Evolutionary conservation across 2,797 vertebrate species (phyloP).

Genomic region (Hippoglossus hippoglossus): DNA sequence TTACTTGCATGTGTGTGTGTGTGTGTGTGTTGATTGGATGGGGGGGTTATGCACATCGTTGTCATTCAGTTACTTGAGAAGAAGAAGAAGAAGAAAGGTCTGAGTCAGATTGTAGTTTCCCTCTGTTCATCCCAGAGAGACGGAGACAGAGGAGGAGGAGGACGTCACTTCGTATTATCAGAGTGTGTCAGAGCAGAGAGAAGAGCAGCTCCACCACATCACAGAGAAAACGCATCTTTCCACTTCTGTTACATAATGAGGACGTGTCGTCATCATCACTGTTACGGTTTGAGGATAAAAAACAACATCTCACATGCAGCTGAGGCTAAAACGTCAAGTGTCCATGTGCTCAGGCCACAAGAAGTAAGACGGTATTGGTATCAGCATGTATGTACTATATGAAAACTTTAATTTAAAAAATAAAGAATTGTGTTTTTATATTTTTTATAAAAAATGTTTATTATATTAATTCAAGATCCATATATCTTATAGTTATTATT

Average conservation of each 20-base stretch:
- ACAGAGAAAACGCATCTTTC: conserved; percentile 16
- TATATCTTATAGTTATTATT: too few relatives aligned
- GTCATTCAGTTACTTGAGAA: conserved; percentile 25
- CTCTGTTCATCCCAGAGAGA: background rate
- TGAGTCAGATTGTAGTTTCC: conserved; percentile 15
- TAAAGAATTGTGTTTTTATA: too few relatives aligned
- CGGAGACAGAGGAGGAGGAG: background rate
- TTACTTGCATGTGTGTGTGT: conserved; percentile 11
- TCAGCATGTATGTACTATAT: too few relatives aligned
- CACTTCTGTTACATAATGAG: background rate
- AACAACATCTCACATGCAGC: too few relatives aligned
- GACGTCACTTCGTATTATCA: conserved; percentile 42
- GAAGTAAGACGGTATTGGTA: too few relatives aligned
- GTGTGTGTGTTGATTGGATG: background rate
- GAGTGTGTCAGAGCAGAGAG: conserved; percentile 35
- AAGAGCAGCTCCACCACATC: conserved; percentile 39
- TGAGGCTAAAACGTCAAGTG: too few relatives aligned
- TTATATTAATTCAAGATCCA: too few relatives aligned
- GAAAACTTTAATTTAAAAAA: too few relatives aligned
- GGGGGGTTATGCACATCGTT: background rate
- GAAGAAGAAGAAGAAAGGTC: conserved; percentile 2
- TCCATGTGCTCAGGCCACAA: too few relatives aligned
- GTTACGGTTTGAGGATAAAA: too few relatives aligned
- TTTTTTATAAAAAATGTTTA: too few relatives aligned
- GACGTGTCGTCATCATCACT: too few relatives aligned